Percentiles rank a stretch among this genome's conserved stretches.
phyloP scores from a whole-genome alignment of 2,888 invertebrate genomes.

The Pogonocherus hispidulus region DNA sequence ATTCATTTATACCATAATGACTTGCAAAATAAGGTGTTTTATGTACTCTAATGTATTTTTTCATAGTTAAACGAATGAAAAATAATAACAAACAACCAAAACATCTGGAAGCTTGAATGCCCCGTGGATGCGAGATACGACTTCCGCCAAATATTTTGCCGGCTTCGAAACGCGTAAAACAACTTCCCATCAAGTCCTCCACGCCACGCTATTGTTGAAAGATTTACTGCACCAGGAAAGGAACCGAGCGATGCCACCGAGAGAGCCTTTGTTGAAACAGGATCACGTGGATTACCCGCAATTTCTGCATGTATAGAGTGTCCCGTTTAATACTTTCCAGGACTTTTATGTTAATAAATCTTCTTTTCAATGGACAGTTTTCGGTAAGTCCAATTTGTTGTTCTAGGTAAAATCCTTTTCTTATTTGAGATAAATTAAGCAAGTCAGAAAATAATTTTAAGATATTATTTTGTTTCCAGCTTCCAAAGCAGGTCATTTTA shows the following conservation, averaged over 20 bases:
- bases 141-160: background rate
- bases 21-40: too few species aligned
- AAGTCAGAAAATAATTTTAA: too few species aligned
- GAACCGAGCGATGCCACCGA: background rate
- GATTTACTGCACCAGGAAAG: conserved; percentile 13
- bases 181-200: background rate
- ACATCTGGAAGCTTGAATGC: background rate
- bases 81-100: background rate
- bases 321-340: background rate
- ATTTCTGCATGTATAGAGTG: background rate
- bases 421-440: too few species aligned
- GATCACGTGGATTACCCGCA: background rate
- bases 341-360: too few species aligned
- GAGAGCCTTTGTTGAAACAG: conserved; percentile 8
- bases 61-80: too few species aligned
- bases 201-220: background rate
- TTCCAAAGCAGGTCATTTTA: too few species aligned
- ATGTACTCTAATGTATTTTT: too few species aligned
- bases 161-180: conserved; percentile 6
- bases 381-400: too few species aligned
- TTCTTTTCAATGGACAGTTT: too few species aligned
- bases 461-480: too few species aligned
- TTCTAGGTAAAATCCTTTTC: too few species aligned
- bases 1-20: too few species aligned
- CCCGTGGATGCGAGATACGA: background rate